Evolutionary conservation across 2,113 vertebrate species (phyloP).

Genomic region (Alethe castanea): DNA sequence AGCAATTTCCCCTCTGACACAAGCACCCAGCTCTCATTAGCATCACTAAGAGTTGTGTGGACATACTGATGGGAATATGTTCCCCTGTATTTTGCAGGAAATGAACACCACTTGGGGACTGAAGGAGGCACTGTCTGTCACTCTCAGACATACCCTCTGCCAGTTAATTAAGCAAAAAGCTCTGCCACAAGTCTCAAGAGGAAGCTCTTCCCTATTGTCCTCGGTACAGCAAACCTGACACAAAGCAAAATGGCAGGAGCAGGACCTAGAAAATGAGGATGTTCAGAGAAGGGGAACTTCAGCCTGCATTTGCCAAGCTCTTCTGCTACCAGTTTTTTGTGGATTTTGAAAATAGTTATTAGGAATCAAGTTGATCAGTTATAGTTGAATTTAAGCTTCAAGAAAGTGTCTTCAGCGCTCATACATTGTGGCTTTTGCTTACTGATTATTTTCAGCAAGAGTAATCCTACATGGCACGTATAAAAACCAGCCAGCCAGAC

Average conservation of each 20-base stretch:
- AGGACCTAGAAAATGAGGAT: background rate
- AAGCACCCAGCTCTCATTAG: constrained; percentile 51
- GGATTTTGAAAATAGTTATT: constrained; percentile 6
- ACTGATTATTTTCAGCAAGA: background rate
- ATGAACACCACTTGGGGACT: constrained; percentile 49
- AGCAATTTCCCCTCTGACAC: constrained; percentile 26
- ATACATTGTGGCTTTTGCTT: background rate
- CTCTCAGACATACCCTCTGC: constrained; percentile 2
- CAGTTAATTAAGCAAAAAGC: constrained; percentile 59
- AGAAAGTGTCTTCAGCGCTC: background rate
- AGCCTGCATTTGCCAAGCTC: background rate
- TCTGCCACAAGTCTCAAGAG: constrained; percentile 26
- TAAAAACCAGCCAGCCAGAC: background rate
- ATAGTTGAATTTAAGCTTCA: constrained; percentile 4
- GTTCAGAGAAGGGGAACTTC: background rate
- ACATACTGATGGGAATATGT: constrained; percentile 18
- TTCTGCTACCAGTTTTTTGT: background rate
- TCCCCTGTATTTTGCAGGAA: constrained; percentile 21
- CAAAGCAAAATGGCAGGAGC: constrained; percentile 19
- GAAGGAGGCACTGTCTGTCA: constrained; percentile 54
- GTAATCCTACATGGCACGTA: background rate
- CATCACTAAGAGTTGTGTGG: constrained; percentile 22
- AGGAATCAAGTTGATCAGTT: constrained; percentile 19
- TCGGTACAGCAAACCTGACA: background rate
- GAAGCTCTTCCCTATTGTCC: background rate